These are phyloP conservation scores for Lasiommata megera DNA, from an alignment of 2,888 invertebrate genomes.

Conservation along the genomic window DNA sequence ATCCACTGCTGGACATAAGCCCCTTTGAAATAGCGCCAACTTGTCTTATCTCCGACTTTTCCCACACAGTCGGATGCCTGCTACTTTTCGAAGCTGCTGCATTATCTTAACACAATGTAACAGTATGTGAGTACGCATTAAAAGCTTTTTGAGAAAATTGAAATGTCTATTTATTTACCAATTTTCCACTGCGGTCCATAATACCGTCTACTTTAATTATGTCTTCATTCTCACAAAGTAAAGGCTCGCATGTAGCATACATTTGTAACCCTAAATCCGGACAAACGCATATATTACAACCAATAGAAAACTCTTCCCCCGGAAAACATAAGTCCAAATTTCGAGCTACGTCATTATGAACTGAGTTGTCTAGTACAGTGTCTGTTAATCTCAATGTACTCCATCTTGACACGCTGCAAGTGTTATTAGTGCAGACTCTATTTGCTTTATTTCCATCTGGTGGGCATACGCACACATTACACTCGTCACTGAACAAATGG, in stretches of 20 bases:
- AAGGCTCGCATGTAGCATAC: constrained; percentile 56
- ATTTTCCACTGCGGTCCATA: background rate
- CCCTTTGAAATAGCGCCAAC: too few relatives aligned
- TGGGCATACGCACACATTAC: constrained; percentile 72
- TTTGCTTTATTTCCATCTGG: constrained; percentile 58
- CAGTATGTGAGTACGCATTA: too few relatives aligned
- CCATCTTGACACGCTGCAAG: constrained; percentile 56
- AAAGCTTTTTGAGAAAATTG: too few relatives aligned
- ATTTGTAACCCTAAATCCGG: constrained; percentile 64
- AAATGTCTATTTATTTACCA: constrained; percentile 7
- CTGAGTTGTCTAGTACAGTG: constrained; percentile 44
- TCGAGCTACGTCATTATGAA: constrained; percentile 40
- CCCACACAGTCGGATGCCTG: too few relatives aligned
- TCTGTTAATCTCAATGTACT: constrained; percentile 55
- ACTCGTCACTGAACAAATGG: constrained; percentile 61
- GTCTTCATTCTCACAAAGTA: constrained; percentile 42
- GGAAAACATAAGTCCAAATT: constrained; percentile 64
- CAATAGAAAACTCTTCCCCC: constrained; percentile 63
- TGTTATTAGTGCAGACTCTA: constrained; percentile 57
- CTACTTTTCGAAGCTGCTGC: too few relatives aligned
- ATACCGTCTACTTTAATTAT: background rate
- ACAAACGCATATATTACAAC: constrained; percentile 68
- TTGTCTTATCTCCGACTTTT: too few relatives aligned
- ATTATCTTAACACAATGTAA: too few relatives aligned
- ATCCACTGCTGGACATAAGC: too few relatives aligned